Percentiles rank a stretch among this genome's conserved stretches.
phyloP scores from a whole-genome alignment of 2,113 vertebrate species.

The Aspiorhynchus laticeps region DNA sequence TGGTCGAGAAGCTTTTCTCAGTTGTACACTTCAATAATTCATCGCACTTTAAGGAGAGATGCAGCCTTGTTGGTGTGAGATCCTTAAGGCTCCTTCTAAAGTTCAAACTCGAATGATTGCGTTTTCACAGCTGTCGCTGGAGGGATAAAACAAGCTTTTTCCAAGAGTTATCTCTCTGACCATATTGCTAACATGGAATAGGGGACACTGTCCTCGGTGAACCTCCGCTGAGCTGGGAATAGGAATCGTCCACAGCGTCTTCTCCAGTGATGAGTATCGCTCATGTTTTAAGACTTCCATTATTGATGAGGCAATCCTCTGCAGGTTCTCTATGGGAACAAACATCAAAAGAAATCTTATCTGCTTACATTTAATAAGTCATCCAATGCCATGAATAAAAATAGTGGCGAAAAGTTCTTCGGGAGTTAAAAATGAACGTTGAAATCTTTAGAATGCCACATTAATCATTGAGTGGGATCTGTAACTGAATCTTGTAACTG shows the following conservation, averaged over 20 bases:
- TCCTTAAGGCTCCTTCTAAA: conserved; percentile 54
- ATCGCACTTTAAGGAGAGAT: conserved; percentile 35
- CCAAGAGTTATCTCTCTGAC: conserved; percentile 33
- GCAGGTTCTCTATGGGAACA: conserved; percentile 28
- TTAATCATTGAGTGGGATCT: conserved; percentile 10
- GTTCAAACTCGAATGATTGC: conserved; percentile 49
- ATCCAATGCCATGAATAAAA: conserved; percentile 8
- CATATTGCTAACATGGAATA: conserved; percentile 36
- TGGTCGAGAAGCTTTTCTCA: conserved; percentile 40
- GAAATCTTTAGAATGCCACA: neutral
- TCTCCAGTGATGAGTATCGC: conserved; percentile 14
- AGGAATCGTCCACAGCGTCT: neutral
- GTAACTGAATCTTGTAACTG: neutral
- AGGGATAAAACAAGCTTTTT: conserved; percentile 44
- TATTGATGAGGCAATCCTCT: conserved; percentile 33
- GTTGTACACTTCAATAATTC: conserved; percentile 54
- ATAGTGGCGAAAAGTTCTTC: neutral
- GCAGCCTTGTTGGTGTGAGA: conserved; percentile 42
- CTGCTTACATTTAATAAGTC: conserved; percentile 9
- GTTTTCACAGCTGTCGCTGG: conserved; percentile 49
- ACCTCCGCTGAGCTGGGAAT: conserved; percentile 7
- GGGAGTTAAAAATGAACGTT: neutral
- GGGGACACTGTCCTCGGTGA: conserved; percentile 40
- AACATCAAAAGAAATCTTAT: conserved; percentile 37
- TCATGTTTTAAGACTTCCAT: conserved; percentile 29